Conservation (phyloP, 1,140 invertebrate species). For the Ceratosolen fusciceps region DNA sequence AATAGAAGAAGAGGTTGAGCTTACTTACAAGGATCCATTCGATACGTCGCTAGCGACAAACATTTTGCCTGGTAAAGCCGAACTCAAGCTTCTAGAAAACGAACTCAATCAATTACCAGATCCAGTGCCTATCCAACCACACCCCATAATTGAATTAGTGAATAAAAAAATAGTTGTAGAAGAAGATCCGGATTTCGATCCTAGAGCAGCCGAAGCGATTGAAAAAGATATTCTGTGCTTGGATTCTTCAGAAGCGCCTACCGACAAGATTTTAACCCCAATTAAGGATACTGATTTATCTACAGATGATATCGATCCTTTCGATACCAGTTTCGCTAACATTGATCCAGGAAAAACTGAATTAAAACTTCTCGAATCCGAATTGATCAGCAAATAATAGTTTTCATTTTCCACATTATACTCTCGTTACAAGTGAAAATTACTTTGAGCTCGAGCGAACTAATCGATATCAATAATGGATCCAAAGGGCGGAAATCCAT, state of each 20-base stretch:
- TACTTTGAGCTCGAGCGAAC: no score
- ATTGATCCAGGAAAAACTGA: conserved; percentile 75
- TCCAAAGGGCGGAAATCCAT: conserved; percentile 78
- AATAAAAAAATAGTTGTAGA: conserved; percentile 49
- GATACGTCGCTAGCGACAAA: conserved; percentile 84
- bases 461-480: no score
- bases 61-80: conserved; percentile 82
- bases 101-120: conserved; percentile 74
- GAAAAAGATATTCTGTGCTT: conserved; percentile 61
- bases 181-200: conserved; percentile 65
- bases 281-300: conserved; percentile 56
- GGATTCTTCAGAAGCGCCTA: conserved; percentile 59
- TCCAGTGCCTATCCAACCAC: conserved; percentile 51
- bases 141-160: conserved; percentile 54
- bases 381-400: conserved; percentile 64
- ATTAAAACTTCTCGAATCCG: conserved; percentile 75
- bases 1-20: conserved; percentile 61
- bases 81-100: conserved; percentile 82
- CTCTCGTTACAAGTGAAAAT: neutral
- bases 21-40: conserved; percentile 79
- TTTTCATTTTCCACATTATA: neutral
- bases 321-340: conserved; percentile 77
- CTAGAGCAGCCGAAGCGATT: conserved; percentile 58
- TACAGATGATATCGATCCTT: conserved; percentile 75
- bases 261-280: conserved; percentile 69